Base-by-base conservation (phyloP, 2,888 invertebrate species). In the Zeuzera pyrina region DNA sequence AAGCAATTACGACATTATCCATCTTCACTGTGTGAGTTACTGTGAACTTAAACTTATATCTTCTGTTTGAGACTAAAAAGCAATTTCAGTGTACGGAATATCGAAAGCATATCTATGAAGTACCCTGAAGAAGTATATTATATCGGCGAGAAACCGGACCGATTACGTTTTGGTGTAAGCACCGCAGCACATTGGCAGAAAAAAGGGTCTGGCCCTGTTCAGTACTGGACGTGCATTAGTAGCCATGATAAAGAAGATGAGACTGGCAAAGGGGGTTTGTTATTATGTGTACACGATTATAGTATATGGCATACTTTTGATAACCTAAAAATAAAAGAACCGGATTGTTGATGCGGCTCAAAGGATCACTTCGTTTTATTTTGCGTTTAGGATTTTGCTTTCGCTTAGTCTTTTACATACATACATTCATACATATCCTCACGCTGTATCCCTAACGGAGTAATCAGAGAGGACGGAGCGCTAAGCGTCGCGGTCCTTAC, bases 301-400 rank as follows among this genome's bases (percentile, higher is more conserved):
- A 12, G 36, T 1, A 34, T 74, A 5, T 77, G 76, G 77, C 36
- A 44, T 12, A 49, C 49, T 5, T 76, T 74, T 39, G 66, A 67
- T 39, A 66, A 62, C 33, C 49, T 76, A 1, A 77, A 74, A 55
- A 41, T 63, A 21, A 57, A 52, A 16, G 74, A 76, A 35, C 76
- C 74, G 0, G 36, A 41, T 2, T 74, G 74, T 38, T 55, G 41
- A 21, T 35, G 7, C 12, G 24, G 27, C 8, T 16, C 33, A 15
- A 16, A 35, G 19, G 35, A 29, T n/a, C 14, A 30, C 6, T 7
- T 15, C n/a, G n/a, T n/a, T n/a, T n/a, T n/a, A n/a, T n/a, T n/a
- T n/a, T n/a, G n/a, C n/a, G n/a, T n/a, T n/a, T n/a, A n/a, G n/a
- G n/a, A n/a, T n/a, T n/a, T n/a, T n/a, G n/a, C n/a, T n/a, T n/a